Percentiles rank a stretch among this genome's conserved stretches.
phyloP scores from a whole-genome alignment of 1,140 invertebrate species.

The Trichoplusia ni region DNA sequence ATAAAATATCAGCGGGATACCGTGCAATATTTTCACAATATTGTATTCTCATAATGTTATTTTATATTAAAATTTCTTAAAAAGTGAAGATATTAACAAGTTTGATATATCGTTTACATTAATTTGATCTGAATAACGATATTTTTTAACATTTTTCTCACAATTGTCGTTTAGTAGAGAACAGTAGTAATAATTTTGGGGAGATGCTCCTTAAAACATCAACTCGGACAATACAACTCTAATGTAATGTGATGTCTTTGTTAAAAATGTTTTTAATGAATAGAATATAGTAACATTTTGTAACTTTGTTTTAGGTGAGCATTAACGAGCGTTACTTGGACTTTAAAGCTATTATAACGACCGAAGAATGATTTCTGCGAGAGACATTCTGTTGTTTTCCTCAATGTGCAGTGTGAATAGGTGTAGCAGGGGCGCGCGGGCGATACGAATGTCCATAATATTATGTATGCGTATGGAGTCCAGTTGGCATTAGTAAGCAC shows the following conservation, averaged over 20 bases:
- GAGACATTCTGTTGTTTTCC: slow-evolving; percentile 8
- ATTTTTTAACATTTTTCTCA: neutral
- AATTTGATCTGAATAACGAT: neutral
- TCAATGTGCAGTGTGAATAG: slow-evolving; percentile 20
- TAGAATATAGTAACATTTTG: no score
- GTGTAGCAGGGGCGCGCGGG: neutral
- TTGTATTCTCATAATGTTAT: slow-evolving; percentile 63
- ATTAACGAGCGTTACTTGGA: slow-evolving; percentile 1
- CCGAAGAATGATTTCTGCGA: neutral
- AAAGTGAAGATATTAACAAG: slow-evolving; percentile 45
- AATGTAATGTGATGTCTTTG: no score
- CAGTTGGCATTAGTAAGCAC: slow-evolving; percentile 69
- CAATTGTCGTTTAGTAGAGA: neutral
- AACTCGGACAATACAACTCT: no score
- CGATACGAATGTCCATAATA: slow-evolving; percentile 38
- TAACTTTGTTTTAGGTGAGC: no score
- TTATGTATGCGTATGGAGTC: slow-evolving; percentile 64
- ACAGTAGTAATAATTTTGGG: neutral
- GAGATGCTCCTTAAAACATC: no score
- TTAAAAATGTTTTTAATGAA: no score
- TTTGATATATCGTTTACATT: slow-evolving; percentile 41
- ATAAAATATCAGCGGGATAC: slow-evolving; percentile 74
- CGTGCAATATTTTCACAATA: slow-evolving; percentile 71
- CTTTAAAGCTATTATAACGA: neutral
- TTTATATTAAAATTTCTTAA: slow-evolving; percentile 49